Evolutionary conservation across 2,888 invertebrate genomes (phyloP).

Genomic region (Ichneumon xanthorius): DNA sequence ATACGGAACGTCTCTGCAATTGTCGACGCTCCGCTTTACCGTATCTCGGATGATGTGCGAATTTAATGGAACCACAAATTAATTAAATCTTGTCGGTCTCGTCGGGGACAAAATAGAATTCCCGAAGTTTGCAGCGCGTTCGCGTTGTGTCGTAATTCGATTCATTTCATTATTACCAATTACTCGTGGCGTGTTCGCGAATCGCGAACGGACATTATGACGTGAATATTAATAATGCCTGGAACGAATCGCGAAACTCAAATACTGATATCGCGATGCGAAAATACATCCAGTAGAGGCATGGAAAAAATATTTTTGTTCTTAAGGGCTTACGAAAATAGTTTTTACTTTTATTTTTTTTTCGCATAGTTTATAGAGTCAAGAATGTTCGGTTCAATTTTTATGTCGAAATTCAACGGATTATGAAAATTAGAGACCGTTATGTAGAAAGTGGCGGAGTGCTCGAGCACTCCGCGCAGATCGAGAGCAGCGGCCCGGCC

Average conservation of each 20-base stretch:
- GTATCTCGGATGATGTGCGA: neutral
- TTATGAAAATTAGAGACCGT: no score
- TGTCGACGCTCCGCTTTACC: neutral
- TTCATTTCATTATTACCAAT: neutral
- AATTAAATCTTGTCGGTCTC: constrained; percentile 8
- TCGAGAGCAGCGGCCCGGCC: no score
- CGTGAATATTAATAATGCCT: neutral
- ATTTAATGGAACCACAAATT: constrained; percentile 20
- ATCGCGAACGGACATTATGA: neutral
- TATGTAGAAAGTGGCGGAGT: no score
- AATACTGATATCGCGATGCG: neutral
- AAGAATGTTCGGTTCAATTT: no score
- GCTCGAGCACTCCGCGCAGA: no score
- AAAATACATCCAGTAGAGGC: no score
- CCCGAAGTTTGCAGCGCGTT: neutral
- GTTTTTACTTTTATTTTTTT: no score
- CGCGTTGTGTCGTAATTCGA: constrained; percentile 6
- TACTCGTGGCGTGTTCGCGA: neutral
- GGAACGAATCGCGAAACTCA: neutral
- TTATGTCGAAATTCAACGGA: no score
- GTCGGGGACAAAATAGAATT: constrained; percentile 9
- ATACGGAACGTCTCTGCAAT: neutral
- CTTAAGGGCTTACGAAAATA: no score
- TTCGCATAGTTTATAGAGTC: no score
- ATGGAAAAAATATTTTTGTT: no score